These are phyloP conservation scores for Odontomachus brunneus DNA, from an alignment of 1,140 invertebrate genomes.

Conservation along the genomic window DNA sequence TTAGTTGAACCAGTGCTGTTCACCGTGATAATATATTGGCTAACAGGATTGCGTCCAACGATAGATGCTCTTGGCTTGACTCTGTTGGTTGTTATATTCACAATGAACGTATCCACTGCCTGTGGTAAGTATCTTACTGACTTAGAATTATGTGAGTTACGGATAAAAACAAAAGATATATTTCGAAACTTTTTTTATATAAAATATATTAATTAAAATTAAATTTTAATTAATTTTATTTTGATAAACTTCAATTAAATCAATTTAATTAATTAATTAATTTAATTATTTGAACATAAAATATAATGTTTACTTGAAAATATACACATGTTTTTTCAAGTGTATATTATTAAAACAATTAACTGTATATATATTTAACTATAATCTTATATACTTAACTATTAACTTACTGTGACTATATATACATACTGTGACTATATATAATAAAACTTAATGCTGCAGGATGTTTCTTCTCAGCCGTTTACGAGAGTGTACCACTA, in stretches of 20 bases:
- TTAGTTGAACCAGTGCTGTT: constrained; percentile 92
- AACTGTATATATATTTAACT: too few relatives aligned
- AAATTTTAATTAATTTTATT: too few relatives aligned
- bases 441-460: constrained; percentile 69
- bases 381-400: too few relatives aligned
- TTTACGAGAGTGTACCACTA: constrained; percentile 91
- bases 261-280: too few relatives aligned
- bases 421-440: background rate
- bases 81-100: constrained; percentile 89
- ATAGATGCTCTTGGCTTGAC: constrained; percentile 90
- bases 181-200: too few relatives aligned
- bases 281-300: too few relatives aligned
- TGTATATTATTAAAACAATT: too few relatives aligned
- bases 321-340: too few relatives aligned
- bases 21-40: constrained; percentile 91
- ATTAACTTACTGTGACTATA: too few relatives aligned
- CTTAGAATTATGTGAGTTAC: background rate
- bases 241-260: too few relatives aligned
- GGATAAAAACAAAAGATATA: background rate
- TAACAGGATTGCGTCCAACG: constrained; percentile 89
- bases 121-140: constrained; percentile 88
- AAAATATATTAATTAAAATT: too few relatives aligned
- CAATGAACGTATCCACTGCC: constrained; percentile 93
- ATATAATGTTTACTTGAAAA: too few relatives aligned
- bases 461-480: constrained; percentile 94